Evolutionary conservation across 1,140 invertebrate genomes (phyloP), one percentile per base, ranked within the genome.

Genomic region (Chionoecetes opilio): DNA sequence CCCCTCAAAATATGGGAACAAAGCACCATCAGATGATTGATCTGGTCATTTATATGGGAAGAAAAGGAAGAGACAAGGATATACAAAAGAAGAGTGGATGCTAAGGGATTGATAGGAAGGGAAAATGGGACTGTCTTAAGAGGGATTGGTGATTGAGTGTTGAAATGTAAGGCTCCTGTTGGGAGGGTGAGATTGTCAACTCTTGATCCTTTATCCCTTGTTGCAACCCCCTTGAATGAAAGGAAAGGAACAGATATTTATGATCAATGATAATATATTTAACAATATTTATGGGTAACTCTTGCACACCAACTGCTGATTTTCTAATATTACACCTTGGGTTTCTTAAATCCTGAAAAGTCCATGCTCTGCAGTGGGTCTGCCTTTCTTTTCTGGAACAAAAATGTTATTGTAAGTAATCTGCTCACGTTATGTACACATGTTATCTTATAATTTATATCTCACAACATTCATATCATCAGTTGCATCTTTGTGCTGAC

Each of bases 321-420:
- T 31, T 46, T 26, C 53, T 26, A 63, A n/a, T 63, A 8, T 34
- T 34, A 63, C 26, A 41, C 32, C 21, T 53, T 91, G 29, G 14
- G 63, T 34, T 91, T 93, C 92, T 93, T 94, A 32, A 94, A 94
- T 89, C 93, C 93, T 32, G 93, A 85, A 82, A 94, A 94, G 29
- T 94, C 93, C 93, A 94, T 94, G 41, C 93, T 91, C 29, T 94
- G 87, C 32, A 94, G 87, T 31, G 93, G 93, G 29, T 94, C 75
- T 29, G 87, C 63, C 84, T 91, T 94, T 35, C 82, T 94, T 84
- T 91, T 91, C 93, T 94, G 93, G 37, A 94, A 94, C 31, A 38
- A 75, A 26, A 37, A 32, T 53, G 31, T 85, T 41, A 31, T 93
- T 32, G 26, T 46, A 34, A 14, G 26, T 34, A 31, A 31, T 82